These are phyloP conservation scores for Hirundo rustica DNA, from an alignment of 2,797 vertebrate genomes.

Conservation along the genomic window DNA sequence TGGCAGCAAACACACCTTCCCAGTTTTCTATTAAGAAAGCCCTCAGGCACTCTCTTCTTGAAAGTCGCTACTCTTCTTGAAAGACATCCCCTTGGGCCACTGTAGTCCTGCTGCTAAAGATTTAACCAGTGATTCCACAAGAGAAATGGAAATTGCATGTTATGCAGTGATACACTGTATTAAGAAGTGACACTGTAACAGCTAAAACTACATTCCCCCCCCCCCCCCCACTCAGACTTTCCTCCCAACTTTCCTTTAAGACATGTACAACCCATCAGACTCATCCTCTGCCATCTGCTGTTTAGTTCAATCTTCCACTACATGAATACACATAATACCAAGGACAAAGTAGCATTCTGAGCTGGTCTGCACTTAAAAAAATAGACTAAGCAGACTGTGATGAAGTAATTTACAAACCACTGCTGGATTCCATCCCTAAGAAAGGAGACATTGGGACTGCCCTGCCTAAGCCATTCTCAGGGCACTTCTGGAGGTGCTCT, in stretches of 20 bases:
- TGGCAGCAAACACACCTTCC: constrained; percentile 45
- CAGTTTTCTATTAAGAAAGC: constrained; percentile 50
- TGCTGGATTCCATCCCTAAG: background rate
- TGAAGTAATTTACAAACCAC: background rate
- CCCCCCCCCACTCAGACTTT: background rate
- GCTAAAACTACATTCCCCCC: background rate
- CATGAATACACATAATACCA: background rate
- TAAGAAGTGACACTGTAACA: background rate
- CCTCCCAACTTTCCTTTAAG: background rate
- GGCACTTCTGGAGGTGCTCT: background rate
- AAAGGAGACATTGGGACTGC: background rate
- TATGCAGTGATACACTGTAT: background rate
- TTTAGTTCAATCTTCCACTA: background rate
- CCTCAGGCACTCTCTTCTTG: constrained; percentile 7
- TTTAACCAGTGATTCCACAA: constrained; percentile 29
- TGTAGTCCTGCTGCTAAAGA: constrained; percentile 18
- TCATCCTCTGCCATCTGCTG: background rate
- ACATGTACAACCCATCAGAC: background rate
- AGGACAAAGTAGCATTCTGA: background rate
- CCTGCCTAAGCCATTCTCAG: accelerated
- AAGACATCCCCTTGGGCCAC: constrained; percentile 45
- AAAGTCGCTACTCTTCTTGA: constrained; percentile 46
- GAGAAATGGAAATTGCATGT: constrained; percentile 20
- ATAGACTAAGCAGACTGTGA: no score
- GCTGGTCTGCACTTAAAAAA: background rate